Evolutionary conservation across 2,888 invertebrate species (phyloP).

Genomic region (Nymphalis polychloros): DNA sequence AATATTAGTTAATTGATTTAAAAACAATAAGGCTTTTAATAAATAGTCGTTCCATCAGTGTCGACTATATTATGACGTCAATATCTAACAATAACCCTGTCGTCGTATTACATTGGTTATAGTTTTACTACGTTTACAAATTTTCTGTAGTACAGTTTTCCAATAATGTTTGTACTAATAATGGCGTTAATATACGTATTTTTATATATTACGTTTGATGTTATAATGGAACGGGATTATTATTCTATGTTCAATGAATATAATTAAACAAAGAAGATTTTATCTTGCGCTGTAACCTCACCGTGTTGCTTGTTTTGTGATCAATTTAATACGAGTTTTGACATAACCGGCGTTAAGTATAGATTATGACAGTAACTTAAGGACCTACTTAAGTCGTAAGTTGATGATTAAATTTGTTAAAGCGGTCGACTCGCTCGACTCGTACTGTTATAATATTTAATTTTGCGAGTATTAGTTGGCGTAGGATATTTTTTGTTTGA

Average conservation of each 20-base stretch:
- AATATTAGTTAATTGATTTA: too few species aligned
- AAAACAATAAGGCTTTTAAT: too few species aligned
- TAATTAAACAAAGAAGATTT: conserved; percentile 20
- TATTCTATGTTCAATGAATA: conserved; percentile 33
- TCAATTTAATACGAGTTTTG: conserved; percentile 36
- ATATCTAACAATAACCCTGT: too few species aligned
- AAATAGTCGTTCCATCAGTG: too few species aligned
- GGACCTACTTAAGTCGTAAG: conserved; percentile 43
- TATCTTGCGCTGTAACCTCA: conserved; percentile 17
- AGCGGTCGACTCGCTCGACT: conserved; percentile 38
- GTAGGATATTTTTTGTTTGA: not conserved
- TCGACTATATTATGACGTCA: too few species aligned
- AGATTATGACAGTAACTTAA: conserved; percentile 44
- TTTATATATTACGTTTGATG: not conserved
- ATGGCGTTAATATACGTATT: not conserved
- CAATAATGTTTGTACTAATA: too few species aligned
- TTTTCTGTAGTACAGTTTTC: too few species aligned
- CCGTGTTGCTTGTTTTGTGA: conserved; percentile 30
- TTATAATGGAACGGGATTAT: conserved; percentile 1
- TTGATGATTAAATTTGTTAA: conserved; percentile 52
- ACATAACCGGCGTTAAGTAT: conserved; percentile 38
- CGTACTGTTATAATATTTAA: not conserved
- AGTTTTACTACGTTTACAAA: too few species aligned
- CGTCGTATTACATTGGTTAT: too few species aligned
- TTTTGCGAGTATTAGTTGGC: conserved; percentile 37